Conservation (phyloP, 53 echinoderm and acorn worm species). For the Arbacia lixula region DNA sequence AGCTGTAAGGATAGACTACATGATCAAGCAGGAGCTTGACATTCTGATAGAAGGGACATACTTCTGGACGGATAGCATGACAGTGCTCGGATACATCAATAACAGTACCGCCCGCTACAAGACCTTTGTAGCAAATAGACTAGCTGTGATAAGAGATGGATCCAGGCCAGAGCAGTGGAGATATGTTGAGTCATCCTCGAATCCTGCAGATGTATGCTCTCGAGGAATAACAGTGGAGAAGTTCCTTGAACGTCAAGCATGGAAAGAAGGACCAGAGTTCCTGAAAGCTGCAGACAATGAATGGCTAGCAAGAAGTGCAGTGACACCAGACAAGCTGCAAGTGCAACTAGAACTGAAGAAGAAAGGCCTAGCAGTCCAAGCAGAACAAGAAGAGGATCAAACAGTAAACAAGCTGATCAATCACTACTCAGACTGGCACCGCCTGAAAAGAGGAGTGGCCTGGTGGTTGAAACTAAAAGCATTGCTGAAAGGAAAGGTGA, state of each 20-base stretch:
- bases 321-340: background rate
- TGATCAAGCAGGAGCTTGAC: constrained; percentile 34
- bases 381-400: background rate
- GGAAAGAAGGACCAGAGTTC: constrained; percentile 40
- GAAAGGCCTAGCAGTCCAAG: background rate
- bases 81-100: constrained; percentile 57
- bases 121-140: constrained; percentile 63
- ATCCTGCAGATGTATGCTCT: constrained; percentile 54
- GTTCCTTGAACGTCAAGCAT: background rate
- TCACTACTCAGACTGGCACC: constrained; percentile 50
- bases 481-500: constrained; percentile 13
- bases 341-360: background rate
- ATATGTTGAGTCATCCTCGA: constrained; percentile 19
- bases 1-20: constrained; percentile 33
- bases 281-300: background rate
- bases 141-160: constrained; percentile 57
- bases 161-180: constrained; percentile 32
- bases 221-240: background rate
- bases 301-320: constrained; percentile 1
- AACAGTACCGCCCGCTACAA: constrained; percentile 32
- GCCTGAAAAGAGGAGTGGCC: constrained; percentile 37
- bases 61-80: constrained; percentile 55
- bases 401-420: constrained; percentile 11
- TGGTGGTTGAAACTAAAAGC: constrained; percentile 39
- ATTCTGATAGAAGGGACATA: constrained; percentile 11